phyloP scores from a whole-genome alignment of 2,888 invertebrate species.

The Andrena haemorrhoa region DNA sequence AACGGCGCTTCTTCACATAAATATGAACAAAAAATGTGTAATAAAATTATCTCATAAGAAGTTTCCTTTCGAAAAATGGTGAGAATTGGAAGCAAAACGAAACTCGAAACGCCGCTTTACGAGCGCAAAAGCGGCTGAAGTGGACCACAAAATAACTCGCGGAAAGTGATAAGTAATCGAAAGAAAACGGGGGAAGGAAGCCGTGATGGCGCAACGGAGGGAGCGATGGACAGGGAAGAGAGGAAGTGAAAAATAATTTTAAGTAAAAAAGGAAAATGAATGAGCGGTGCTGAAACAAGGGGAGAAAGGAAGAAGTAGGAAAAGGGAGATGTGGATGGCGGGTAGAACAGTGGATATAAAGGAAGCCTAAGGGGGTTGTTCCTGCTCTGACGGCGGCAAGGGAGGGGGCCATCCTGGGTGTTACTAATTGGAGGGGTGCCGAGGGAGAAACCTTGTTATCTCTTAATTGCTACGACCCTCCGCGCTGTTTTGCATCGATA shows the following conservation, averaged over 20 bases:
- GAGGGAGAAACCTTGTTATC: conserved; percentile 84
- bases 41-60: too few relatives aligned
- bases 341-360: conserved; percentile 46
- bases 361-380: conserved; percentile 69
- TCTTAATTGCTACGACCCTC: conserved; percentile 85
- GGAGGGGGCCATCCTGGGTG: conserved; percentile 76
- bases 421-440: conserved; percentile 85
- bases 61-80: too few relatives aligned
- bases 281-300: conserved; percentile 35
- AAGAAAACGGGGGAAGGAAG: background rate
- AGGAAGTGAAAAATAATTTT: conserved; percentile 36
- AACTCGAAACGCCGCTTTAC: too few relatives aligned
- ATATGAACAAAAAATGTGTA: too few relatives aligned
- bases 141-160: too few relatives aligned
- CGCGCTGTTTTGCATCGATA: conserved; percentile 84
- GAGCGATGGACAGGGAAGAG: background rate
- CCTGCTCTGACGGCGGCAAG: conserved; percentile 71
- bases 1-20: too few relatives aligned
- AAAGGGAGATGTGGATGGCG: conserved; percentile 32
- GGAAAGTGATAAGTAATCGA: background rate
- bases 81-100: too few relatives aligned
- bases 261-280: conserved; percentile 25
- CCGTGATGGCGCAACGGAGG: background rate
- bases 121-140: too few relatives aligned
- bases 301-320: conserved; percentile 46